Conservation (phyloP, 2,113 vertebrate species). For the Hylia prasina region DNA sequence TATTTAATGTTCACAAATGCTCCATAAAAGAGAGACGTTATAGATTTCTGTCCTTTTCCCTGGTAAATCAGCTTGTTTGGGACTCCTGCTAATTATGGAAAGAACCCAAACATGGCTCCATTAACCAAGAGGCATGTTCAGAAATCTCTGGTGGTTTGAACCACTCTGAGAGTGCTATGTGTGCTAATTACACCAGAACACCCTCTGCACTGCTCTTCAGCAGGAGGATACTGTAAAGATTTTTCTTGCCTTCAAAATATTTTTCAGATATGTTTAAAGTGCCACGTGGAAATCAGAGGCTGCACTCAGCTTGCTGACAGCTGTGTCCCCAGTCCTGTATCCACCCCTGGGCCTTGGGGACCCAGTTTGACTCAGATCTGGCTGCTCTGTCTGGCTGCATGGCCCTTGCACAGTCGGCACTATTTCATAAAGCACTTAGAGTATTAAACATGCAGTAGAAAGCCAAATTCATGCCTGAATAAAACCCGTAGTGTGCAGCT, state of each 20-base stretch:
- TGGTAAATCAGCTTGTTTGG: background rate
- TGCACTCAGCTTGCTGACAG: background rate
- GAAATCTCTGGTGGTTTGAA: background rate
- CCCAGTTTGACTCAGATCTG: background rate
- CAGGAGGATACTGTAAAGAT: background rate
- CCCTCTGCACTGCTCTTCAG: background rate
- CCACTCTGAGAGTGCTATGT: background rate
- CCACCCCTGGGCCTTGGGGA: background rate
- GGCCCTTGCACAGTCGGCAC: background rate
- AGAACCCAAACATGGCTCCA: background rate
- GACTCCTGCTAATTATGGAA: background rate
- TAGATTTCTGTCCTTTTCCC: background rate
- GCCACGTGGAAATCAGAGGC: background rate
- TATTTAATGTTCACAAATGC: background rate
- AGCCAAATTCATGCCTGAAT: conserved; percentile 27
- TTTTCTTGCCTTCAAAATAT: background rate
- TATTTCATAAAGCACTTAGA: conserved; percentile 34
- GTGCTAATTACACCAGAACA: background rate
- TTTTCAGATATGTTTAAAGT: background rate
- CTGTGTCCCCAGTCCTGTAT: background rate
- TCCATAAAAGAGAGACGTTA: background rate
- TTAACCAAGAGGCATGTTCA: background rate
- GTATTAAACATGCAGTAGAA: background rate
- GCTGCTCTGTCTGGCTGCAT: background rate
- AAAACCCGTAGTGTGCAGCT: background rate